Evolutionary conservation across 2,797 vertebrate genomes (phyloP).

Genomic region (Neosilurus mollespiculum): DNA sequence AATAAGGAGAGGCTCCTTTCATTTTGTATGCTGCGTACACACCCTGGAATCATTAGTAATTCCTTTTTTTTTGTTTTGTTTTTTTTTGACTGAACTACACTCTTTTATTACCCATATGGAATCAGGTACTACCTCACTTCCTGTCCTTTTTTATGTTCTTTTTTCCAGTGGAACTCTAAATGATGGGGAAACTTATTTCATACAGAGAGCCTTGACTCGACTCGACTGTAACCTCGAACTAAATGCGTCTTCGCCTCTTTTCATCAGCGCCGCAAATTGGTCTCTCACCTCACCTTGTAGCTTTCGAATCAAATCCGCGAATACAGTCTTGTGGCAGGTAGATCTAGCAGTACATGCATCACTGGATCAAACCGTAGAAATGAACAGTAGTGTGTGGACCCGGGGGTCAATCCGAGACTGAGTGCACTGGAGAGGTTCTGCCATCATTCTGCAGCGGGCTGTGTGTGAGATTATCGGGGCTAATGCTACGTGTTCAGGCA

Average conservation of each 20-base stretch:
- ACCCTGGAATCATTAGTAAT: slow-evolving; percentile 23
- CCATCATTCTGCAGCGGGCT: slow-evolving; percentile 50
- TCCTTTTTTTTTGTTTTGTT: too few species aligned
- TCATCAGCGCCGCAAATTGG: slow-evolving; percentile 29
- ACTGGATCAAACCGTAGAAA: slow-evolving; percentile 62
- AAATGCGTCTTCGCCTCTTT: slow-evolving; percentile 28
- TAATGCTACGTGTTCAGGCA: slow-evolving; percentile 34
- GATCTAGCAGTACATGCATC: slow-evolving; percentile 60
- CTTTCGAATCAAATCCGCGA: slow-evolving; percentile 56
- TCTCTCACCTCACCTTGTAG: slow-evolving; percentile 42
- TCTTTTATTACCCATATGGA: slow-evolving; percentile 31
- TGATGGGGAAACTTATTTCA: not conserved
- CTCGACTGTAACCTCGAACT: not conserved
- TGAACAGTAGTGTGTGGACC: slow-evolving; percentile 61
- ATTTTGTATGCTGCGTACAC: slow-evolving; percentile 37
- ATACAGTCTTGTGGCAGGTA: slow-evolving; percentile 43
- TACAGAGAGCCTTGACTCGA: slow-evolving; percentile 1
- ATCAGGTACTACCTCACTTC: slow-evolving; percentile 5
- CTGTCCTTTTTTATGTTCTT: not conserved
- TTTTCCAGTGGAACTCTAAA: slow-evolving; percentile 2
- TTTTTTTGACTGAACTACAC: slow-evolving; percentile 30
- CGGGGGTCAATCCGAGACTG: slow-evolving; percentile 57
- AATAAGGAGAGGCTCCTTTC: slow-evolving; percentile 19
- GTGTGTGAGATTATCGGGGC: slow-evolving; percentile 41
- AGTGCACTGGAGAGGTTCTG: slow-evolving; percentile 64